Base-by-base conservation (phyloP, 2,113 vertebrate species). In the Microtus pennsylvanicus region DNA sequence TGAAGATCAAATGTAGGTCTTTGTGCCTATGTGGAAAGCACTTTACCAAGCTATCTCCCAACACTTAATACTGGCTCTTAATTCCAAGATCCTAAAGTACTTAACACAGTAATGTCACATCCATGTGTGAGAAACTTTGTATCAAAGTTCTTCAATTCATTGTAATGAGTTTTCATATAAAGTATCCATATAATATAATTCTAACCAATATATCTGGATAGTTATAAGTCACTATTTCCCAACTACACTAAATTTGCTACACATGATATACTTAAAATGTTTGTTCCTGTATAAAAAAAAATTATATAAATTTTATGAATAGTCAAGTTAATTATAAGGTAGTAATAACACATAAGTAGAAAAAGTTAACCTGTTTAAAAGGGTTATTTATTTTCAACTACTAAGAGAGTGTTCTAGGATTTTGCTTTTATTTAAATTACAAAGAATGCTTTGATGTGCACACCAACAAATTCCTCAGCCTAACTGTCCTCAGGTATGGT, bases 351-450 rank as follows among this genome's bases (percentile, higher is more conserved):
- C 14, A 1, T 75, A 86, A 58, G 26, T 74, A 87, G 58, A 80
- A 86, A 92, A 86, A 47, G 72, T 42, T 75, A 85, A 77, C 85
- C 61, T 92, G 26, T 75, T 58, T 45, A 85, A 12, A 88, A 87
- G 58, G 16, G 69, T 93, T 85, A n/a, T 38, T 92, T 93, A 70
- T 86, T 87, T 95, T 65, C 33, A 78, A 93, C 14, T 65, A 76
- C 22, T n/a, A 65, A 96, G 52, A 30, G 21, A 42, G 14, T 17
- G 80, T 58, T 11, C 89, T 35, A 50, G 16, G 50, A 26, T 50
- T 91, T 85, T 91, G 21, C 65, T 97, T 91, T 24, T 94, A 90
- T 92, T 74, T 35, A 42, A 69, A 87, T 92, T 74, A 69, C 24
- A 52, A 89, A 67, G 26, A 90, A 63, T 72, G 7, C 14, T 58